Evolutionary conservation across 2,797 vertebrate species (phyloP).

Genomic region (Melopsittacus undulatus): DNA sequence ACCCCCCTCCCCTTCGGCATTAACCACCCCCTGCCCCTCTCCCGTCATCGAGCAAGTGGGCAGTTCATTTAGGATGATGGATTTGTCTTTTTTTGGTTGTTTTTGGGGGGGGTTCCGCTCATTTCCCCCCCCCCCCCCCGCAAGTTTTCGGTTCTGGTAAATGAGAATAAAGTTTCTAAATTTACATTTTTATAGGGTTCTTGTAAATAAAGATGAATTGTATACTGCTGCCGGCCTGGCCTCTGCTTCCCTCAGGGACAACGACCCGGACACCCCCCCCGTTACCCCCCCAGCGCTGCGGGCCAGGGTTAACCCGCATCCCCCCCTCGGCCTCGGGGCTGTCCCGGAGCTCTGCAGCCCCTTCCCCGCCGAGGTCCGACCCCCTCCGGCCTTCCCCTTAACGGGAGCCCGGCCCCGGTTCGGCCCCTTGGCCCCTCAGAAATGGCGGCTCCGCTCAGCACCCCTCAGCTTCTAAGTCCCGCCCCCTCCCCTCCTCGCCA

Average conservation of each 20-base stretch:
- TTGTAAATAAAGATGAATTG: slow-evolving; percentile 81
- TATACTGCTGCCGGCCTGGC: slow-evolving; percentile 65
- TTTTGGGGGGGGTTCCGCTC: neutral
- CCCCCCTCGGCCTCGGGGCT: too few relatives aligned
- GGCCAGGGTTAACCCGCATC: too few relatives aligned
- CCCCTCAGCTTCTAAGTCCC: too few relatives aligned
- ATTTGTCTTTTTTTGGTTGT: neutral
- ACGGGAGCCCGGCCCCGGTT: too few relatives aligned
- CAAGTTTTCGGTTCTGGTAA: slow-evolving; percentile 71
- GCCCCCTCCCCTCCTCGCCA: too few relatives aligned
- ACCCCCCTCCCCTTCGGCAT: neutral
- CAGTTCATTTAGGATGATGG: slow-evolving; percentile 28
- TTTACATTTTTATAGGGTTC: slow-evolving; percentile 82
- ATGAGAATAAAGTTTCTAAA: slow-evolving; percentile 78
- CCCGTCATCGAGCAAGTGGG: slow-evolving; percentile 40
- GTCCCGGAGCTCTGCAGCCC: too few relatives aligned
- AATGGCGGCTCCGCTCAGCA: too few relatives aligned
- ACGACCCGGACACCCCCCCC: too few relatives aligned
- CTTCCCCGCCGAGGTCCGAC: too few relatives aligned
- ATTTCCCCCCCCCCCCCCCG: neutral
- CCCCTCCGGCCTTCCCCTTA: too few relatives aligned
- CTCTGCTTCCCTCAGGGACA: neutral
- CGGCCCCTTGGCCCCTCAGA: too few relatives aligned
- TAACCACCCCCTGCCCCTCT: neutral
- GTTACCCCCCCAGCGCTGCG: too few relatives aligned